Evolutionary conservation across 2,888 invertebrate species (phyloP).

Genomic region (Ariolimax columbianus): DNA sequence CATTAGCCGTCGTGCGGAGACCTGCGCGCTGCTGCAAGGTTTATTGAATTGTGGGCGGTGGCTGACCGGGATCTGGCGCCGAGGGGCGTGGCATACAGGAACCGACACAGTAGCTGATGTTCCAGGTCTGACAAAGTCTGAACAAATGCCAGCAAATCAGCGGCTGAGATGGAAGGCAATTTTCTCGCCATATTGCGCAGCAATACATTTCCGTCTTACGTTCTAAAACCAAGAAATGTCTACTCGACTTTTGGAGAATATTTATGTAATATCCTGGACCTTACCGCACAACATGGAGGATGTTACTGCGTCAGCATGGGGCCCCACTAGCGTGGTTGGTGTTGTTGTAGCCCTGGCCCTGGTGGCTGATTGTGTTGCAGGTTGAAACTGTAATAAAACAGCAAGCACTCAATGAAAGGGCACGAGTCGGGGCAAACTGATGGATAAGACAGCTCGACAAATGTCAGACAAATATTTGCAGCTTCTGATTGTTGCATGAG

Average conservation of each 20-base stretch:
- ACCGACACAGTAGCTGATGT: neutral
- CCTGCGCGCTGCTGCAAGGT: neutral
- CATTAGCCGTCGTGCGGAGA: constrained; percentile 23
- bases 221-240: neutral
- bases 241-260: neutral
- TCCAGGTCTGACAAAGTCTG: neutral
- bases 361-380: too few relatives aligned
- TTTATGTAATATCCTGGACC: neutral
- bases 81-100: neutral
- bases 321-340: too few relatives aligned
- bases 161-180: constrained; percentile 17
- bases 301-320: too few relatives aligned
- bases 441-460: too few relatives aligned
- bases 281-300: neutral
- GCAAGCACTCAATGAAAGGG: too few relatives aligned
- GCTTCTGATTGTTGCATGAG: too few relatives aligned
- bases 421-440: too few relatives aligned
- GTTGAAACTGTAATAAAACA: too few relatives aligned
- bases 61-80: neutral
- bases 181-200: constrained; percentile 3
- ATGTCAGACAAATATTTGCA: too few relatives aligned
- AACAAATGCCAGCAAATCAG: constrained; percentile 38
- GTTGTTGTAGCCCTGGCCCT: too few relatives aligned
- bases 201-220: constrained; percentile 20
- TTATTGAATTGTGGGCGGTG: constrained; percentile 30